These are phyloP conservation scores for Argyrosomus regius DNA, from an alignment of 2,797 vertebrate species.

Conservation along the genomic window DNA sequence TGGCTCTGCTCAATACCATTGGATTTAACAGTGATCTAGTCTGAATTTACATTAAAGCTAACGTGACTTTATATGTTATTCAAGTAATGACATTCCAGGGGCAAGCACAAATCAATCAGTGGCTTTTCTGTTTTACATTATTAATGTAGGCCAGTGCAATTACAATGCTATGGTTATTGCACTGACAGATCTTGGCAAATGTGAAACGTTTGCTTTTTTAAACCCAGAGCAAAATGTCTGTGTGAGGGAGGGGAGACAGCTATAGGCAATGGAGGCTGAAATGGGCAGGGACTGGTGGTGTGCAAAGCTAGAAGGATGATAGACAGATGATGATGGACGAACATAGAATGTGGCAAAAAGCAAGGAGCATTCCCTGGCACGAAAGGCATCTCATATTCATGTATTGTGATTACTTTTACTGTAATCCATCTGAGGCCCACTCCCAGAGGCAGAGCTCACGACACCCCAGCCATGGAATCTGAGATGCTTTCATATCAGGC, in stretches of 20 bases:
- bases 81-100: constrained; percentile 30
- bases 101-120: constrained; percentile 33
- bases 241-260: constrained; percentile 3
- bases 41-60: constrained; percentile 16
- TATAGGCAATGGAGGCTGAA: constrained; percentile 28
- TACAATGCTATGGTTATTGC: constrained; percentile 8
- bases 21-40: constrained; percentile 4
- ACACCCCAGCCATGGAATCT: constrained; percentile 72
- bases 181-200: constrained; percentile 14
- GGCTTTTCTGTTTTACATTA: constrained; percentile 13
- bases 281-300: constrained; percentile 40
- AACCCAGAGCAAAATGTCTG: constrained; percentile 24
- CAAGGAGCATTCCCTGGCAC: constrained; percentile 41
- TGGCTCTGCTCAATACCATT: constrained; percentile 15
- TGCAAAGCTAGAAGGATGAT: constrained; percentile 60
- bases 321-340: constrained; percentile 77
- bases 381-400: constrained; percentile 75
- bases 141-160: constrained; percentile 22
- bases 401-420: constrained; percentile 80
- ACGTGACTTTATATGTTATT: constrained; percentile 5
- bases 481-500: constrained; percentile 78
- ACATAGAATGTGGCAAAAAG: constrained; percentile 68
- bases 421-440: constrained; percentile 72
- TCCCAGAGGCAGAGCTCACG: constrained; percentile 75
- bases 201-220: constrained; percentile 24